Evolutionary conservation across 2,113 vertebrate genomes (phyloP), one percentile per base, ranked within the genome.

Genomic region (Chlorocebus sabaeus): DNA sequence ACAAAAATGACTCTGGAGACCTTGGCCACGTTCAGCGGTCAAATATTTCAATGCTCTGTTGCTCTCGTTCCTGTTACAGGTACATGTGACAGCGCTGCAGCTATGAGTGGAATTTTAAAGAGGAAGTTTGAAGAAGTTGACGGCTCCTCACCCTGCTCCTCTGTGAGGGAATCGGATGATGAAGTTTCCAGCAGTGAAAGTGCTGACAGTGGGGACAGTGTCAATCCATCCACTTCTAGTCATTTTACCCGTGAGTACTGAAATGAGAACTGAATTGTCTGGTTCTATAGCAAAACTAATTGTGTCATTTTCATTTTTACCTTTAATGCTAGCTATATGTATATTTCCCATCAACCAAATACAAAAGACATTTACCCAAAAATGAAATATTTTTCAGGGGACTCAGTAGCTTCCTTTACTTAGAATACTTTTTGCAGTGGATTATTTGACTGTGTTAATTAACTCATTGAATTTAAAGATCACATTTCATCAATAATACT

Each of bases 61-160:
- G 93, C 93, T 93, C 90, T 38, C 2, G 1, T 97, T 97, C 80
- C 95, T 85, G 22, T 91, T 97, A 23, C 99, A 99, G 99, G 98
- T 98, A 98, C 98, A 98, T 98, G 99, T 87, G 98, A 98, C 97
- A 98, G 97, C 7, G 5, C 78, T 73, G 99, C 97, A 98, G 98
- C 98, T 97, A 99, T 99, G 99, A 99, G 99, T 85, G 99, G 99
- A 98, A 99, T 99, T 99, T 99, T 99, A 99, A 99, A 99, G 98
- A 99, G 99, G 98, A 99, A 99, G 99, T 99, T 99, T 98, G 99
- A 99, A 98, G 99, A 99, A 99, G 99, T 99, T 97, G 99, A 99
- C 96, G 99, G 99, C 98, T 99, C 99, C 95, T 99, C 99, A 38
- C 99, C 99, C n/a, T 99, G 99, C 98, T 99, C 99, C 70, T 99